Evolutionary conservation across 2,113 vertebrate genomes (phyloP).

Genomic region (Pangasianodon hypophthalmus): DNA sequence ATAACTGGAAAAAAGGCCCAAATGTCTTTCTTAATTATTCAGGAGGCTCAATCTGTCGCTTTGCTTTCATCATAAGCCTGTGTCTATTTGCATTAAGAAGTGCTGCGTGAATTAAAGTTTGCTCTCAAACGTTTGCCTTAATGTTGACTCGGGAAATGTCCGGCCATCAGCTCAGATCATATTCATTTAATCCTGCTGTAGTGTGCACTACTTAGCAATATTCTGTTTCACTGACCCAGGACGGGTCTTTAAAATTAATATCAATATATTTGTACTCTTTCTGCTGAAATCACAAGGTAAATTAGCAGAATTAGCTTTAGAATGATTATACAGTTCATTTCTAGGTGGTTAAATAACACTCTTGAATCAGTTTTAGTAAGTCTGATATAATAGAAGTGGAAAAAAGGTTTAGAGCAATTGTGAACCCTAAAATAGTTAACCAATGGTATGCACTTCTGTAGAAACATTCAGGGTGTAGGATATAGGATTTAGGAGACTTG

Average conservation of each 20-base stretch:
- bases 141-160: neutral
- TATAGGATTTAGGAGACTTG: neutral
- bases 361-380: neutral
- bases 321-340: neutral
- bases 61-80: constrained; percentile 6
- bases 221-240: neutral
- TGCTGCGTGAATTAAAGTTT: constrained; percentile 11
- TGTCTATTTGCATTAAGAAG: constrained; percentile 13
- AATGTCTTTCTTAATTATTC: constrained; percentile 23
- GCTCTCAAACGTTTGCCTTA: constrained; percentile 17
- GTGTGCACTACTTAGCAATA: neutral
- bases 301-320: neutral
- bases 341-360: neutral
- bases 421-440: neutral
- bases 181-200: neutral
- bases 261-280: neutral
- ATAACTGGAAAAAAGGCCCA: neutral
- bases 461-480: neutral
- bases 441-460: neutral
- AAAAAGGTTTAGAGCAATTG: neutral
- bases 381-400: neutral
- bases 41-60: constrained; percentile 4
- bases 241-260: neutral
- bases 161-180: neutral
- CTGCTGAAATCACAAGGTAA: neutral